Base-by-base conservation (phyloP, 2,797 vertebrate species). In the Mormyrus hasselquistii region DNA sequence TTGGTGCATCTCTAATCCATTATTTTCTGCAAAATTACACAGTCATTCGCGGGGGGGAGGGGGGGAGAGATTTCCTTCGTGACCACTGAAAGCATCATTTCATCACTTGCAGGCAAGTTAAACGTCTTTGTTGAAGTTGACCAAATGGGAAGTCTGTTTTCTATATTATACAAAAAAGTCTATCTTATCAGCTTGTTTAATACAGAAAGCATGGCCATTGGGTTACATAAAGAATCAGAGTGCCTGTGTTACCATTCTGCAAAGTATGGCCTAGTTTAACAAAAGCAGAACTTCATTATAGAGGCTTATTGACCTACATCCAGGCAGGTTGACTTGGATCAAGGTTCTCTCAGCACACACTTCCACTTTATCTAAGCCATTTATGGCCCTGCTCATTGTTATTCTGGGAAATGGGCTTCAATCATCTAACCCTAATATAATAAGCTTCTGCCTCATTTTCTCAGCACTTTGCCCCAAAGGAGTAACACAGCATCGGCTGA, bases 361-460 rank as follows among this genome's bases (percentile, higher is more conserved):
- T 69, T 34, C 65, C 65, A 69, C 65, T 69, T 69, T 34, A 69
- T 69, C 65, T 10, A 65, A 65, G 62, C 22, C 65, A 69, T 69
- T 69, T 69, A 69, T 69, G 65, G 65, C 65, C 65, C 38, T 41
- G 34, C 2, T 41, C 73, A 44, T 79, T 44, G 29, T 34, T 34
- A 34, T 34, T 34, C 29, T 34, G 29, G 29, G 29, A 34, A 34
- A 34, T 34, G 29, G 29, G 29, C 29, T 34, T 34, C 29, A 34
- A 79, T 69, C 29, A 69, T 69, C 65, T 34, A 69, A 69, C 65
- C 73, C 73, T 79, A 79, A 79, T 79, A 79, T 41, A 79, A 79
- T 44, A 38, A 41, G 34, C 44, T 19, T 79, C 14, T n/a, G 38
- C 34, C 73, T 79, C 38, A 79, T 79, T 44, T 79, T 44, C 73